Evolutionary conservation across 2,888 invertebrate species (phyloP), one percentile per base, ranked within the genome.

Genomic region (Opisthograptis luteolata): DNA sequence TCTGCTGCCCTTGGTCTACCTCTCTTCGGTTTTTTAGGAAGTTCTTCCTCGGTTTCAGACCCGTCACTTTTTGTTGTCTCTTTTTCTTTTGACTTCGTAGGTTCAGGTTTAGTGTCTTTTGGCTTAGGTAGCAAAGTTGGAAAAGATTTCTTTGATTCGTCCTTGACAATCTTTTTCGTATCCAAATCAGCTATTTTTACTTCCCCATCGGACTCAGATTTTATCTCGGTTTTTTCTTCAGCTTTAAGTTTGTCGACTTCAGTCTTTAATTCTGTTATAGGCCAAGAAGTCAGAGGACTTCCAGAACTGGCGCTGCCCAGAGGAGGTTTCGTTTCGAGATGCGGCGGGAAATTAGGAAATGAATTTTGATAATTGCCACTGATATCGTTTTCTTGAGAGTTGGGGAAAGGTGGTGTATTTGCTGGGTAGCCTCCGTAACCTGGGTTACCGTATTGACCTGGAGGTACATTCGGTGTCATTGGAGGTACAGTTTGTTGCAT

Each of bases 181-280:
- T 87, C 91, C 44, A 92, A 79, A 67, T 89, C 88, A 69, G 91
- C 84, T 49, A 91, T 90, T 79, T 92, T 85, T 1, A 90, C 78
- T 78, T 91, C 91, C 2, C 92, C 92, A 15, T 91, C 92, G 0
- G 88, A 86, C 70, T 92, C 92, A 1, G 90, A 88, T 66, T 91
- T 91, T 1, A 84, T 77, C 63, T 91, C 91, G 3, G 73, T 56
- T 71, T 87, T 91, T 51, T 87, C 89, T 71, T 88, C 89, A 14
- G 79, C 72, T 75, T 89, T 89, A 3, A 87, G 62, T 73, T 83
- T 88, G 53, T 88, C 85, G 17, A 85, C 62, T 71, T 88, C 88
- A 45, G 87, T 84, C 68, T 90, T 91, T 4, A 88, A 50, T 62
- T 87, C 90, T 17, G 85, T 80, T 51, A 90, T 74, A 31, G 89